Base-by-base conservation (phyloP, 2,888 invertebrate genomes). In the Arge pagana region DNA sequence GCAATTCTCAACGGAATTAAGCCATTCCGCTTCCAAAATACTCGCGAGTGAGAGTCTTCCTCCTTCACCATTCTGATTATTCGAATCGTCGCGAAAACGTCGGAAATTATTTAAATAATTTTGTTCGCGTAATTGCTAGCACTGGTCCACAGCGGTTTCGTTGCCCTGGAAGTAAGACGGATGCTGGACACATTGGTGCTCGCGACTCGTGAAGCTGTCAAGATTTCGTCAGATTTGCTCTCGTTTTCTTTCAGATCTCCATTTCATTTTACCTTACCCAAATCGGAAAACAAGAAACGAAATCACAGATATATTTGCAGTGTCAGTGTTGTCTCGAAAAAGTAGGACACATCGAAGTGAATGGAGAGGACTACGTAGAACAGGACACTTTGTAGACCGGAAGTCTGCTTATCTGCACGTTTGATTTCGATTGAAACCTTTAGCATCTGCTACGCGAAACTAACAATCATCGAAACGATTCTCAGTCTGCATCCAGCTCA, bases 401-500 rank as follows among this genome's bases (percentile, higher is more conserved):
- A n/a, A n/a, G n/a, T n/a, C n/a, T n/a, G 48, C 36, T 4, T 48
- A 36, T 36, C n/a, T 36, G 35, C 21, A 48, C 15, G 19, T 36
- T 8, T 36, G 23, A 23, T 48, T 19, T 3, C 35, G 26, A 28
- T 61, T 62, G 52, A 48, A 55, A 30, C 57, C 62, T 42, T 50
- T 30, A 16, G 48, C 35, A 36, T 59, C 45, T 24, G 49, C 45
- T 35, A 24, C 35, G 37, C 58, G 58, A 54, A 60, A 60, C 42
- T 63, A 54, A 55, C 57, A 59, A 42, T 59, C 60, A 49, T 50
- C 48, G 13, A n/a, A 19, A 48, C 60, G 54, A 49, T 60, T 53
- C 54, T 48, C 60, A n/a, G 50, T 53, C 49, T 69, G 58, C 40
- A 55, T 41, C 50, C 58, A 60, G 15, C 56, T 40, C 58, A 59